Base-by-base conservation (phyloP, 37 sponge, comb jelly and placozoan genomes). In the Diacarnus erythraeanus region DNA sequence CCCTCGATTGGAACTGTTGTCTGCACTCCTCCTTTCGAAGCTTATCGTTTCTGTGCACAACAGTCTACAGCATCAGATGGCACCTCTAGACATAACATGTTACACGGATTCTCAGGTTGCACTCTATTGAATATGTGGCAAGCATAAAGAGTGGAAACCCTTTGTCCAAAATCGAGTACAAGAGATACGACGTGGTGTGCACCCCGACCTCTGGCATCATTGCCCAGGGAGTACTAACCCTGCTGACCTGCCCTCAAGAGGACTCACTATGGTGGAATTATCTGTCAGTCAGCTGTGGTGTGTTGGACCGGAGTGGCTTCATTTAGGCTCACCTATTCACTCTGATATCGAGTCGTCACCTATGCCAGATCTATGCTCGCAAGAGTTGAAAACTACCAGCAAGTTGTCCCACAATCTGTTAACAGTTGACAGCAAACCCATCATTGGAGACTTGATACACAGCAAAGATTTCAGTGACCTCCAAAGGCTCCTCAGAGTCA, bases 71-170 rank as follows among this genome's bases (percentile, higher is more conserved):
- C n/a, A n/a, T n/a, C n/a, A n/a, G n/a, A n/a, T n/a, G n/a, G n/a
- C n/a, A n/a, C n/a, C n/a, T 37, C 29, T 73, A 6, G 74, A 64
- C 22, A 42, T 77, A 27, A 57, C 40, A 41, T 85, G 86, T 31
- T 78, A 79, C 79, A 85, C 79, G 38, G 86, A 85, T 34, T 85
- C 86, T 27, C 72, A 79, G 25, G 86, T 85, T 36, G 79, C 86
- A 41, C 81, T 86, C 0, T 80, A 69, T 58, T 86, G 87, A 81
- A 75, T 86, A 29, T 42, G 29, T 2, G 76, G 76, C 0, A 80
- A 3, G 21, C 68, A 75, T 15, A 80, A 75, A 59, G n/a, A n/a
- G n/a, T n/a, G n/a, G n/a, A n/a, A n/a, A n/a, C n/a, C n/a, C n/a
- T n/a, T n/a, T n/a, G n/a, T n/a, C n/a, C n/a, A n/a, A n/a, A n/a